phyloP scores from a whole-genome alignment of 30 jellyfish, hydroid and myxozoan genomes.

The Aurelia aurita region DNA sequence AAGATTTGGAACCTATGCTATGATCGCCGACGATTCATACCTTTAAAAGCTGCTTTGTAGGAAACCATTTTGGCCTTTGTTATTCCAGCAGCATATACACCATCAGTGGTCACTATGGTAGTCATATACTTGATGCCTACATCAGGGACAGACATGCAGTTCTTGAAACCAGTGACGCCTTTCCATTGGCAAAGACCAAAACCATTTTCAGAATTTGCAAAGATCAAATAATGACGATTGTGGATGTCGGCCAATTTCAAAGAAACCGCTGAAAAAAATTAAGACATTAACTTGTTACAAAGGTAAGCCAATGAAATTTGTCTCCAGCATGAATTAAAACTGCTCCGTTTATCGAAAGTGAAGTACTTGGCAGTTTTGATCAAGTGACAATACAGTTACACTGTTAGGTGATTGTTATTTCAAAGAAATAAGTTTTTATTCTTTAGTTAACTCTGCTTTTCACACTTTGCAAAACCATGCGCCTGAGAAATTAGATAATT shows the following conservation, averaged over 20 bases:
- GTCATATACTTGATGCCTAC: conserved; percentile 51
- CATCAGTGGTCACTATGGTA: conserved; percentile 54
- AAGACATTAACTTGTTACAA: neutral
- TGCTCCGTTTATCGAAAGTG: too few relatives aligned
- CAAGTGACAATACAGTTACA: too few relatives aligned
- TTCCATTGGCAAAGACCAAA: conserved; percentile 90
- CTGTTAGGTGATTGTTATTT: too few relatives aligned
- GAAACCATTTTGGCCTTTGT: conserved; percentile 8
- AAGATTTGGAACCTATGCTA: too few relatives aligned
- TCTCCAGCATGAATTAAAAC: neutral
- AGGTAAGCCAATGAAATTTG: neutral
- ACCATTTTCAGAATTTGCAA: conserved; percentile 70
- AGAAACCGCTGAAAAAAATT: conserved; percentile 50
- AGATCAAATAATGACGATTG: conserved; percentile 27
- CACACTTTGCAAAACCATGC: too few relatives aligned
- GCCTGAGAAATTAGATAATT: too few relatives aligned
- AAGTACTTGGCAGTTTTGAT: too few relatives aligned
- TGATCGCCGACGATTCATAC: conserved; percentile 21
- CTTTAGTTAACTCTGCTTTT: too few relatives aligned
- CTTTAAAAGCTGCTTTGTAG: conserved; percentile 39
- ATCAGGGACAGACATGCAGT: conserved; percentile 67
- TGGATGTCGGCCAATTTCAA: conserved; percentile 15
- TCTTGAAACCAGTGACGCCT: conserved; percentile 79
- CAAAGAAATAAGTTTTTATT: too few relatives aligned
- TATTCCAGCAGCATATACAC: conserved; percentile 60